Percentiles rank a stretch among this genome's conserved stretches.
These are phyloP conservation scores for Anguilla anguilla DNA, from an alignment of 2,797 vertebrate species.

Conservation along the genomic window DNA sequence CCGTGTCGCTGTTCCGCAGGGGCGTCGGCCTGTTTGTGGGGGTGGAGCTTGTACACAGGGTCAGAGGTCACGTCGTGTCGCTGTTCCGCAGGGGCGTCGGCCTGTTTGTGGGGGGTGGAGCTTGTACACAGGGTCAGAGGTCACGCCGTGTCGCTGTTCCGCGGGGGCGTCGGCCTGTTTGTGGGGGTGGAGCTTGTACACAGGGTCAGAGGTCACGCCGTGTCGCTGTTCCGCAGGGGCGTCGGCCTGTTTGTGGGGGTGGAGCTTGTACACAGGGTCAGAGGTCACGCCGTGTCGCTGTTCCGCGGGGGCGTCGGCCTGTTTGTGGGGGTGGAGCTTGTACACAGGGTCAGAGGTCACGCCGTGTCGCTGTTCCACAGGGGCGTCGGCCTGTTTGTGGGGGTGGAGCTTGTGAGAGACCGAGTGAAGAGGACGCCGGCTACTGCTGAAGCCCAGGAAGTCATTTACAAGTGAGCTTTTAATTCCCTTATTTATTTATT, in stretches of 20 bases:
- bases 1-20: constrained; percentile 63
- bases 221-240: constrained; percentile 71
- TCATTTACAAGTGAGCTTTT: constrained; percentile 86
- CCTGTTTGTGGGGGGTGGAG: constrained; percentile 88
- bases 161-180: constrained; percentile 89
- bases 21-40: constrained; percentile 91
- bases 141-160: constrained; percentile 27
- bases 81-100: constrained; percentile 80
- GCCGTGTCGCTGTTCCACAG: constrained; percentile 61
- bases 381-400: constrained; percentile 89
- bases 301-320: constrained; percentile 84
- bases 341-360: not conserved
- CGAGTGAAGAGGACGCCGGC: constrained; percentile 81
- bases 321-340: constrained; percentile 81
- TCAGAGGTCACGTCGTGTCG: not conserved
- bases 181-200: constrained; percentile 92
- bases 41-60: not conserved
- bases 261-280: too few species aligned
- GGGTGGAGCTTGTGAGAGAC: constrained; percentile 91
- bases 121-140: not conserved
- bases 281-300: not conserved
- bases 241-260: constrained; percentile 91
- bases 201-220: too few species aligned
- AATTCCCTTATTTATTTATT: too few species aligned
- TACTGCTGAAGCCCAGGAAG: constrained; percentile 89